phyloP scores from a whole-genome alignment of 2,113 vertebrate species.

The Phyllostomus hastatus region DNA sequence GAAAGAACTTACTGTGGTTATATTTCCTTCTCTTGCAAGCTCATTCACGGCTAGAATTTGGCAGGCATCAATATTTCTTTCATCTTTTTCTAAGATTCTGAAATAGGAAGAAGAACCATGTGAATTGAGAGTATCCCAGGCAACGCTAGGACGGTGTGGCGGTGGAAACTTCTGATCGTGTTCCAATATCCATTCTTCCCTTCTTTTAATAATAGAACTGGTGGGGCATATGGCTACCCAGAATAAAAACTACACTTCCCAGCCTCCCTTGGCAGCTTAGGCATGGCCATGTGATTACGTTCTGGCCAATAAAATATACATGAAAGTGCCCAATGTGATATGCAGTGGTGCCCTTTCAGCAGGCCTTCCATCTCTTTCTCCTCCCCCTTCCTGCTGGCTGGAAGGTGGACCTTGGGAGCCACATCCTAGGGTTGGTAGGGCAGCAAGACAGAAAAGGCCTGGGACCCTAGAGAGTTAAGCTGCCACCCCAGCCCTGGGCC shows the following conservation, averaged over 20 bases:
- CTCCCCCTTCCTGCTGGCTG: background rate
- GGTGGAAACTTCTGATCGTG: background rate
- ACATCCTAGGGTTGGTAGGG: background rate
- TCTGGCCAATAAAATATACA: background rate
- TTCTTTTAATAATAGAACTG: background rate
- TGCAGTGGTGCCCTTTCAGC: background rate
- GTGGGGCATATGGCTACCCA: background rate
- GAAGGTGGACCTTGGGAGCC: background rate
- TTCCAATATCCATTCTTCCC: background rate
- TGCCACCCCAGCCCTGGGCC: background rate
- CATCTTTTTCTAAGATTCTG: constrained; percentile 82
- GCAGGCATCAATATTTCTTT: constrained; percentile 79
- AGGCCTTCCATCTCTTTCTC: background rate
- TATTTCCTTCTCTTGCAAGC: constrained; percentile 78
- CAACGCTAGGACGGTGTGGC: background rate
- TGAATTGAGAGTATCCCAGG: background rate
- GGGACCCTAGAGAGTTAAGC: background rate
- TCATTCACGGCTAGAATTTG: constrained; percentile 79
- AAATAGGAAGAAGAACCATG: constrained; percentile 13
- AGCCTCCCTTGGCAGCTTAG: background rate
- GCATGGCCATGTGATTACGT: background rate
- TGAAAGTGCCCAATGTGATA: background rate
- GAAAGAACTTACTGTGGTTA: constrained; percentile 69
- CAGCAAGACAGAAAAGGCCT: background rate
- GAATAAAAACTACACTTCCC: background rate